phyloP scores from a whole-genome alignment of 2,797 vertebrate species.

The Neosalanx taihuensis region DNA sequence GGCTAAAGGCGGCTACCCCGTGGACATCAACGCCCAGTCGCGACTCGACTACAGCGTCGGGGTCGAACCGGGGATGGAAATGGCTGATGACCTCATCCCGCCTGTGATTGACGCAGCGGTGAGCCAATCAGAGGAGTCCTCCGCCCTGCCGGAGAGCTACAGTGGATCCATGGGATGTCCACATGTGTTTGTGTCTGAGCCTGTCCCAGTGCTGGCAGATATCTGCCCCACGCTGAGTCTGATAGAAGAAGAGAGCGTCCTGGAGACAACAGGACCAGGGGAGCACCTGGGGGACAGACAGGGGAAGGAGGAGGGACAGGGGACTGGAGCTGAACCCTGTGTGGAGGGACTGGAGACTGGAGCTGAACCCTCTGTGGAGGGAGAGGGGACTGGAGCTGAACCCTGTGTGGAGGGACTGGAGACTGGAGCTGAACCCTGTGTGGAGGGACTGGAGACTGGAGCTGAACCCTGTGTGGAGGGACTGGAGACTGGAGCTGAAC shows the following conservation, averaged over 20 bases:
- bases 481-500: too few relatives aligned
- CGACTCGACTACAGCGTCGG: slow-evolving; percentile 43
- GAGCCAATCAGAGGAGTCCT: slow-evolving; percentile 40
- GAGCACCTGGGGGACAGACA: slow-evolving; percentile 51
- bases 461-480: background rate
- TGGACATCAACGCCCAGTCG: slow-evolving; percentile 55
- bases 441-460: too few relatives aligned
- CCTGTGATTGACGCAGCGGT: slow-evolving; percentile 43
- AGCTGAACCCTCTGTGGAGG: too few relatives aligned
- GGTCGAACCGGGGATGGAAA: slow-evolving; percentile 44
- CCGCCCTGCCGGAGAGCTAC: slow-evolving; percentile 38
- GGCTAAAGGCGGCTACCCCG: slow-evolving; percentile 63
- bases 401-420: background rate
- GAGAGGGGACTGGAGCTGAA: too few relatives aligned
- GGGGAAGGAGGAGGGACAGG: background rate
- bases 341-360: too few relatives aligned
- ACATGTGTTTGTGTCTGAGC: slow-evolving; percentile 52
- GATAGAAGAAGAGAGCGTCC: slow-evolving; percentile 54
- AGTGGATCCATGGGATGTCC: slow-evolving; percentile 28
- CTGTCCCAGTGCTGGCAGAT: slow-evolving; percentile 62
- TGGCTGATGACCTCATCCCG: slow-evolving; percentile 32
- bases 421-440: too few relatives aligned
- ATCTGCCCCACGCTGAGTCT: slow-evolving; percentile 61
- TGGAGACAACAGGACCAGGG: slow-evolving; percentile 45
- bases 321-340: too few relatives aligned